These are phyloP conservation scores for Hemicentrotus pulcherrimus DNA, from an alignment of 35 echinoderm and acorn worm genomes.

Conservation along the genomic window DNA sequence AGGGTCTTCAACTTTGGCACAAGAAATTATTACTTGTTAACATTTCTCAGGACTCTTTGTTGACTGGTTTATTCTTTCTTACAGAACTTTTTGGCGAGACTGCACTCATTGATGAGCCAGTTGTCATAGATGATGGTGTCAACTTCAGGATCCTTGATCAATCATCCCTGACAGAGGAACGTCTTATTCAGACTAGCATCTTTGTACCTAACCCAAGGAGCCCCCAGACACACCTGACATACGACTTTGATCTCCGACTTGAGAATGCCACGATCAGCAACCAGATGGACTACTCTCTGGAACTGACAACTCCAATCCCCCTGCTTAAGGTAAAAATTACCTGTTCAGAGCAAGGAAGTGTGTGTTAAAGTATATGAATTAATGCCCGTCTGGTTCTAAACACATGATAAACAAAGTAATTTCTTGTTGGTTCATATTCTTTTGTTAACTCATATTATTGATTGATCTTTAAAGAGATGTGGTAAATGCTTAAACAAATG, in stretches of 20 bases:
- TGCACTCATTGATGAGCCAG: conserved; percentile 38
- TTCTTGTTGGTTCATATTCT: too few species aligned
- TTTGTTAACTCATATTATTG: too few species aligned
- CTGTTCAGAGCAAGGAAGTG: not conserved
- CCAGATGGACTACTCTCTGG: not conserved
- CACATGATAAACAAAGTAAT: too few species aligned
- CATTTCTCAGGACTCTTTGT: not conserved
- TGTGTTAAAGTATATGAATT: not conserved
- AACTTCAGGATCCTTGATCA: conserved; percentile 32
- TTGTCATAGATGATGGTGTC: conserved; percentile 20
- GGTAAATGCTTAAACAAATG: too few species aligned
- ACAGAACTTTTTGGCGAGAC: conserved; percentile 45
- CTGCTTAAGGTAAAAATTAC: conserved; percentile 24
- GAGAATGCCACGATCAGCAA: conserved; percentile 3
- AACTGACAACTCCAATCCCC: conserved; percentile 27
- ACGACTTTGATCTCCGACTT: conserved; percentile 1
- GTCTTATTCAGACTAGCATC: conserved; percentile 45
- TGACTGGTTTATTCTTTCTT: not conserved
- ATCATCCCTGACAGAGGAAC: not conserved
- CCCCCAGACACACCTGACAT: not conserved
- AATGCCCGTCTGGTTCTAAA: too few species aligned
- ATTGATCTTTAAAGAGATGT: too few species aligned
- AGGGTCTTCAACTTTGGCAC: too few species aligned
- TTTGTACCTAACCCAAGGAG: conserved; percentile 17
- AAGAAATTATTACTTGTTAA: too few species aligned